These are phyloP conservation scores for Suncus etruscus DNA, from an alignment of 2,113 vertebrate species.

Conservation along the genomic window DNA sequence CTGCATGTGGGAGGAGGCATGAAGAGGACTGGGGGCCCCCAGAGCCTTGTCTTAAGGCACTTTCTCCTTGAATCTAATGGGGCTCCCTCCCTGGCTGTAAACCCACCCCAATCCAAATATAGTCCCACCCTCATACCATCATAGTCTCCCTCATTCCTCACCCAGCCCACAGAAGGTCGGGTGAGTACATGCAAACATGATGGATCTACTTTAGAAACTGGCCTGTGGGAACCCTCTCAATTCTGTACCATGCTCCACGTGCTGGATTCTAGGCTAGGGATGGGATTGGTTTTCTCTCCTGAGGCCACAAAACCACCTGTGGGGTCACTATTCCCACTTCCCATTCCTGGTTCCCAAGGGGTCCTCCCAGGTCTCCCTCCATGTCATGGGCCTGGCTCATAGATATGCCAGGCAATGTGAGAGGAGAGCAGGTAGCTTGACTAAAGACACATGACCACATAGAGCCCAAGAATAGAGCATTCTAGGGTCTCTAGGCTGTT, in stretches of 20 bases:
- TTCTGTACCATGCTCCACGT: no score
- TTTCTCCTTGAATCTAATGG: background rate
- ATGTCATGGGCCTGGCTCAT: no score
- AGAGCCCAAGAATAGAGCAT: background rate
- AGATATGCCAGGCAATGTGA: no score
- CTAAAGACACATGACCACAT: fast-evolving
- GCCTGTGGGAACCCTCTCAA: background rate
- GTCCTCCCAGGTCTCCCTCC: no score
- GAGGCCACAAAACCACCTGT: background rate
- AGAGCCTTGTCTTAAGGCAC: background rate
- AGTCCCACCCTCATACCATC: background rate
- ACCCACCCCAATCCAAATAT: background rate
- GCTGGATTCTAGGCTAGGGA: no score
- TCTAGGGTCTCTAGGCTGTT: background rate
- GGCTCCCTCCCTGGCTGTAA: background rate
- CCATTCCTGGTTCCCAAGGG: background rate
- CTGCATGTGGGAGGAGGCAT: background rate
- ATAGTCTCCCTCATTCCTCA: background rate
- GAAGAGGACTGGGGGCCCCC: background rate
- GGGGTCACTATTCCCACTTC: background rate
- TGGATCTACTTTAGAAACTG: background rate
- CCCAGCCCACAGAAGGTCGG: background rate
- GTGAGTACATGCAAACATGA: no score
- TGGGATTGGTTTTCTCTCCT: background rate
- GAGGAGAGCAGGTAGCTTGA: background rate